Conservation (phyloP, 2,888 invertebrate species). For the Chaitophorus viminalis region DNA sequence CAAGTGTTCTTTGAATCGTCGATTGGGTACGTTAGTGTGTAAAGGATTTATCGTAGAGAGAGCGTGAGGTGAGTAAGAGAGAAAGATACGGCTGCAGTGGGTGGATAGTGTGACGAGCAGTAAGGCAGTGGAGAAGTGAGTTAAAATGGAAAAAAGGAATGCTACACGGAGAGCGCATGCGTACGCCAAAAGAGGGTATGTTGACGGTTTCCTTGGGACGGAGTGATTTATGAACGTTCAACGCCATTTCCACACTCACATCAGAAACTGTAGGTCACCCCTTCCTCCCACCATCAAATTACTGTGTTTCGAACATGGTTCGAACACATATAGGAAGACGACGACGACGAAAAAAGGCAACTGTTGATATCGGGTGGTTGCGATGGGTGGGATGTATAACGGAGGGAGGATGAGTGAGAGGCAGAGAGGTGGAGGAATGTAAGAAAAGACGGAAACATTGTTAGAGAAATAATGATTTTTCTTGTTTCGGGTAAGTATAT, state of each 20-base stretch:
- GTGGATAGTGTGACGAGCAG: not conserved
- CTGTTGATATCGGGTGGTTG: constrained; percentile 48
- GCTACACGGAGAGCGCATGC: not conserved
- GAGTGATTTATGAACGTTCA: constrained; percentile 60
- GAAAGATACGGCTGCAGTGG: not conserved
- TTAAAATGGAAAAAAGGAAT: not conserved
- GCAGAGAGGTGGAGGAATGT: not conserved
- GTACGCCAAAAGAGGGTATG: not conserved
- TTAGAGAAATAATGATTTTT: constrained; percentile 56
- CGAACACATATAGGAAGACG: constrained; percentile 23
- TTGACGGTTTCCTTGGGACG: constrained; percentile 50
- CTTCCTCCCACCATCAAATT: constrained; percentile 15
- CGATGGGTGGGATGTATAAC: not conserved
- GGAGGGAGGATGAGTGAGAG: not conserved
- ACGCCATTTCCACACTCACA: constrained; percentile 57
- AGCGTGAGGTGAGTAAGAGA: not conserved
- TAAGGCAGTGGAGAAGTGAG: not conserved
- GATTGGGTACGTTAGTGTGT: constrained; percentile 1
- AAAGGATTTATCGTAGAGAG: constrained; percentile 35
- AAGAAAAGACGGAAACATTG: constrained; percentile 44
- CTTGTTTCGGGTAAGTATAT: constrained; percentile 41
- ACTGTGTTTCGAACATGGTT: constrained; percentile 35
- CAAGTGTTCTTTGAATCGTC: constrained; percentile 43
- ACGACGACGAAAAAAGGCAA: constrained; percentile 43
- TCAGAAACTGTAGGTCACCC: constrained; percentile 25